Conservation (phyloP, 2,113 vertebrate species). For the Reinhardtius hippoglossoides region DNA sequence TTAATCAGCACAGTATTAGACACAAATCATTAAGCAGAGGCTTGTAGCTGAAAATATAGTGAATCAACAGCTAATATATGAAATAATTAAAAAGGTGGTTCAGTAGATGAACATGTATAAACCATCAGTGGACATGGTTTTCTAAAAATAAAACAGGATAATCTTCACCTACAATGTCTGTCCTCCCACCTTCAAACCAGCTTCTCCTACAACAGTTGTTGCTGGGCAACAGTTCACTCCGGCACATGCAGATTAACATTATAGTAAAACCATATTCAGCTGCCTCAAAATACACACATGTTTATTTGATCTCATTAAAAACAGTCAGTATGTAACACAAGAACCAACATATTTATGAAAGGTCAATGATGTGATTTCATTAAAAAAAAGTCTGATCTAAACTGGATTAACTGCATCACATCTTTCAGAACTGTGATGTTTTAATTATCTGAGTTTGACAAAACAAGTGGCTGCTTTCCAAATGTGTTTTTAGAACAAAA, state of each 20-base stretch:
- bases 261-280: slow-evolving; percentile 11
- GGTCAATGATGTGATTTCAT: background rate
- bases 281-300: too few relatives aligned
- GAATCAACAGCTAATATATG: background rate
- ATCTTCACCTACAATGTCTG: slow-evolving; percentile 8
- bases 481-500: background rate
- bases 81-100: background rate
- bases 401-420: background rate
- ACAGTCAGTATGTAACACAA: background rate
- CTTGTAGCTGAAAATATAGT: background rate
- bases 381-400: background rate
- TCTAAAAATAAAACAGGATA: slow-evolving; percentile 1
- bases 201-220: slow-evolving; percentile 25
- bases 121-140: background rate
- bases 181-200: slow-evolving; percentile 6
- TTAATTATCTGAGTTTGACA: background rate
- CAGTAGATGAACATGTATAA: slow-evolving; percentile 2
- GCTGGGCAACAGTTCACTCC: slow-evolving; percentile 32
- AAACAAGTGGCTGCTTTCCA: background rate
- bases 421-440: background rate
- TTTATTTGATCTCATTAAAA: background rate
- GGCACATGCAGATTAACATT: slow-evolving; percentile 12
- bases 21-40: background rate
- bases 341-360: background rate
- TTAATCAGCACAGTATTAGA: background rate